phyloP scores from a whole-genome alignment of 1,140 invertebrate species.

The Zaprionus gabonicus region DNA sequence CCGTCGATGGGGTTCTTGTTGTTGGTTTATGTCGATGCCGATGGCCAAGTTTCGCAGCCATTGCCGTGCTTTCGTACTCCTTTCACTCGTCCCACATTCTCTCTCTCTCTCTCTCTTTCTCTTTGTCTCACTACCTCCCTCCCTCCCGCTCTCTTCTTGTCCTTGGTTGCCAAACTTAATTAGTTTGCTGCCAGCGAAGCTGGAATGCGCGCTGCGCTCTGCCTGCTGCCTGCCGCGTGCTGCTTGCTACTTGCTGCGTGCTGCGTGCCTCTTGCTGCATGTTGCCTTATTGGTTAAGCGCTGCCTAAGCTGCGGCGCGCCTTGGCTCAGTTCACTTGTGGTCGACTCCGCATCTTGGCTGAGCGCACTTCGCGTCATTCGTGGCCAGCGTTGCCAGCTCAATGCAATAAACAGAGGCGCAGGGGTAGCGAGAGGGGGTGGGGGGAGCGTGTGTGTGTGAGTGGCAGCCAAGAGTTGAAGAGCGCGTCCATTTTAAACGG shows the following conservation, averaged over 20 bases:
- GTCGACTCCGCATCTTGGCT: constrained; percentile 12
- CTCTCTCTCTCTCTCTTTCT: background rate
- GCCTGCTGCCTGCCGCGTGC: constrained; percentile 7
- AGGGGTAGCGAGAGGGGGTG: background rate
- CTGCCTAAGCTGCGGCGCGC: constrained; percentile 49
- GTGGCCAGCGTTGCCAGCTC: background rate
- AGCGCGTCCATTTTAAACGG: constrained; percentile 3
- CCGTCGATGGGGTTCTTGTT: too few species aligned
- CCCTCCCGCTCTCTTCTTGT: constrained; percentile 21
- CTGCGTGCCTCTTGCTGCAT: background rate
- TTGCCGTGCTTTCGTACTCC: background rate
- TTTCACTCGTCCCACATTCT: background rate
- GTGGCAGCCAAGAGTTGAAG: background rate
- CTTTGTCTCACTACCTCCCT: background rate
- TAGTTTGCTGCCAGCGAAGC: constrained; percentile 60
- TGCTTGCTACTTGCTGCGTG: background rate
- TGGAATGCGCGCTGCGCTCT: constrained; percentile 39
- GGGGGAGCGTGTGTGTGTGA: too few species aligned
- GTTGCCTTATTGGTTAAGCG: constrained; percentile 52
- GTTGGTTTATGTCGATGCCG: background rate
- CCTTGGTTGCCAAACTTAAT: constrained; percentile 69
- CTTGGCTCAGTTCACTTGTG: constrained; percentile 41
- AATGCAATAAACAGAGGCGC: background rate
- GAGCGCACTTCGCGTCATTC: background rate
- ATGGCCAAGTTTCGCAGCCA: background rate